Conservation (phyloP, 2,888 invertebrate genomes). For the Chouioia cunea region DNA sequence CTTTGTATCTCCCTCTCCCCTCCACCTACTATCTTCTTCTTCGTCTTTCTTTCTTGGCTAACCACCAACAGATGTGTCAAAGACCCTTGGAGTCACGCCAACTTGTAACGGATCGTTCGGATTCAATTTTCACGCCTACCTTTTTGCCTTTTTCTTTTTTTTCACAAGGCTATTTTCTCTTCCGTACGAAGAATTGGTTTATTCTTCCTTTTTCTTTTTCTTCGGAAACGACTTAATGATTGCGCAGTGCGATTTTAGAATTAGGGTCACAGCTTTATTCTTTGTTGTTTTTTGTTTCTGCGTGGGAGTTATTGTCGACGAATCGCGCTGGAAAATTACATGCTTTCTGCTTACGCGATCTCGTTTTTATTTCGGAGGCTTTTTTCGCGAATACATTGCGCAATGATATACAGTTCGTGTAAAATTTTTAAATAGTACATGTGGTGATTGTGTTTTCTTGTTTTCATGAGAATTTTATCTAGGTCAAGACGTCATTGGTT, state of each 20-base stretch:
- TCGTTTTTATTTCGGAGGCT: neutral
- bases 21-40: too few relatives aligned
- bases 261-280: constrained; percentile 18
- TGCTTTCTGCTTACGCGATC: constrained; percentile 9
- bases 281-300: constrained; percentile 6
- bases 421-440: too few relatives aligned
- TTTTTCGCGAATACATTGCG: too few relatives aligned
- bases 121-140: constrained; percentile 35
- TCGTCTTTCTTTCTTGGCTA: constrained; percentile 51
- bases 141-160: too few relatives aligned
- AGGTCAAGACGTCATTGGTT: too few relatives aligned
- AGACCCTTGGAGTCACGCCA: constrained; percentile 57
- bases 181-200: neutral
- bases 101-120: constrained; percentile 5
- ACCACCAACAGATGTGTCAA: constrained; percentile 60
- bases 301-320: neutral
- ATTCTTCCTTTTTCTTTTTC: neutral
- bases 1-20: neutral
- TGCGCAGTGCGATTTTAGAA: constrained; percentile 9
- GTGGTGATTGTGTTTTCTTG: too few relatives aligned
- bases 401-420: too few relatives aligned
- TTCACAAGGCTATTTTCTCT: neutral
- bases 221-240: constrained; percentile 30
- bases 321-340: neutral
- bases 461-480: too few relatives aligned